Evolutionary conservation across 2,888 invertebrate species (phyloP), one percentile per base, ranked within the genome.

Genomic region (Hypomecis punctinalis): DNA sequence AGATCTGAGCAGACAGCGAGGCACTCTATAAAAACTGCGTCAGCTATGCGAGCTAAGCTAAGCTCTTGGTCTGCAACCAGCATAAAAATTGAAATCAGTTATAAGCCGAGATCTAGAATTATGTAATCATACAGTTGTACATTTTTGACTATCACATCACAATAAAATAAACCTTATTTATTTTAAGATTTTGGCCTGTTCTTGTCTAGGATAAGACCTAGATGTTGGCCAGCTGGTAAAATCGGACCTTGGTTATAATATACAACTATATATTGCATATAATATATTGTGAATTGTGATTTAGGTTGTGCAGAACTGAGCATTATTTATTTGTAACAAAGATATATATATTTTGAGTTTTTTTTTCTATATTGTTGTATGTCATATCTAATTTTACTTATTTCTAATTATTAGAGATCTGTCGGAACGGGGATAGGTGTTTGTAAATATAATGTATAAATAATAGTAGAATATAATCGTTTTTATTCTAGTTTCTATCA

Each of bases 391-490:
- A 61, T 53, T 64, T 67, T 71, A 10, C 45, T 46, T 55, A 33
- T 51, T 59, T 66, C 35, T 52, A 52, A 40, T 52, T n/a, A 70
- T 69, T 52, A n/a, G 52, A 79, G 81, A 82, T 81, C 78, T 81
- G 77, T 74, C 75, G 67, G 53, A 48, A 73, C 67, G 71, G 76
- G 73, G 64, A 71, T 74, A 76, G 75, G 77, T 69, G 74, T 72
- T 77, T 83, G 81, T 83, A 83, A 82, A 83, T 82, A 80, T 73
- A 76, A 75, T 74, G 66, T 77, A 73, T 69, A 71, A 61, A 66
- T 63, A 63, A 59, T 63, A 42, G 35, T 69, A 71, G 66, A 64
- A 68, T 67, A 64, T 64, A 61, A 66, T 61, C 58, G 49, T 72
- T 73, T 72, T 70, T 66, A 72, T 74, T 70, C 36, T 71, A 60